Conservation (phyloP, 1,140 invertebrate genomes). For the Zaprionus ghesquierei region DNA sequence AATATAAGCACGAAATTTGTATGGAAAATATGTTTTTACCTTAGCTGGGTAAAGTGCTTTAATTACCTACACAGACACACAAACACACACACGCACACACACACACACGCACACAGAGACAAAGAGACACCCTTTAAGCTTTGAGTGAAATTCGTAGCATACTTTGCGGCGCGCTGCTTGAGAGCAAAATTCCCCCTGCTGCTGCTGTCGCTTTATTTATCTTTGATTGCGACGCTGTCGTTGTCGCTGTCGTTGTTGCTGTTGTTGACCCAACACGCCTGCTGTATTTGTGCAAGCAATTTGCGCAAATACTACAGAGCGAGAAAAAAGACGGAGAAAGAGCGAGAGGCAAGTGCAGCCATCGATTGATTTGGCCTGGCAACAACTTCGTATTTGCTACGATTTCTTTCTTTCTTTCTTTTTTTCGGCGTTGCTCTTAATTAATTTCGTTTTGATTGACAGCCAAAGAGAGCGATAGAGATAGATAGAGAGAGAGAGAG, state of each 20-base stretch:
- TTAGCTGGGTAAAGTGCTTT: slow-evolving; percentile 45
- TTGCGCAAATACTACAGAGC: slow-evolving; percentile 26
- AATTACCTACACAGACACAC: background rate
- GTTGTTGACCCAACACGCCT: slow-evolving; percentile 43
- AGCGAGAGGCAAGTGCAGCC: slow-evolving; percentile 29
- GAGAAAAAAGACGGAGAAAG: slow-evolving; percentile 16
- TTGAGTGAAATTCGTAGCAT: slow-evolving; percentile 19
- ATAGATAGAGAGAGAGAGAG: background rate
- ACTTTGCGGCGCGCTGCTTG: slow-evolving; percentile 24
- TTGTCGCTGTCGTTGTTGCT: slow-evolving; percentile 27
- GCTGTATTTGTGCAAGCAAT: slow-evolving; percentile 41
- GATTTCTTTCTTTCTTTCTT: slow-evolving; percentile 10
- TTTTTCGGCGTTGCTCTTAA: slow-evolving; percentile 37
- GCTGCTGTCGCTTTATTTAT: slow-evolving; percentile 30
- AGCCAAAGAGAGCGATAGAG: background rate
- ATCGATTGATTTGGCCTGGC: slow-evolving; percentile 43
- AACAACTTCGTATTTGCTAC: slow-evolving; percentile 22
- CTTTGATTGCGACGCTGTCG: slow-evolving; percentile 48
- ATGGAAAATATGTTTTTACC: slow-evolving; percentile 22
- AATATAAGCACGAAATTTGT: background rate
- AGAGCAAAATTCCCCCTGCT: background rate
- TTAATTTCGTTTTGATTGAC: slow-evolving; percentile 73
- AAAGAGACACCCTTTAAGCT: background rate
- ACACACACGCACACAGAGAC: background rate
- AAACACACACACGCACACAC: background rate